Conservation (phyloP, 2,113 vertebrate genomes). For the Periophthalmus modestus region DNA sequence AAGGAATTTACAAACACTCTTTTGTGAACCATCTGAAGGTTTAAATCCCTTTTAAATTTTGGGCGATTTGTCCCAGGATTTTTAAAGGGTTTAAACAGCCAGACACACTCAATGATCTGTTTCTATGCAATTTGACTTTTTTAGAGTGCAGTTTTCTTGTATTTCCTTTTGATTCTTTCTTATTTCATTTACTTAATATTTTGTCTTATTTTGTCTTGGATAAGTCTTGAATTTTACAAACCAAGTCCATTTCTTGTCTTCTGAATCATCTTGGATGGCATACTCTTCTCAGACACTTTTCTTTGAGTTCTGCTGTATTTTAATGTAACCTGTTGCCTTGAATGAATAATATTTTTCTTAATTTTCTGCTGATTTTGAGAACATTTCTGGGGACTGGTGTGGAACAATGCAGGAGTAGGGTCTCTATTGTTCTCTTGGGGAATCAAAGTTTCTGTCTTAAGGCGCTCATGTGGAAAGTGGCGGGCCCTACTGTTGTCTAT, state of each 20-base stretch:
- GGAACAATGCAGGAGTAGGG: not conserved
- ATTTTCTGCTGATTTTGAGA: not conserved
- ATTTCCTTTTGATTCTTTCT: not conserved
- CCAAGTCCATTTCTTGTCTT: not conserved
- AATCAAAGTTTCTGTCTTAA: constrained; percentile 29
- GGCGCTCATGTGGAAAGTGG: constrained; percentile 66
- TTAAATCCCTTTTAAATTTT: not conserved
- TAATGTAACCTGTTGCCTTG: not conserved
- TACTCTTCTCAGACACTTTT: not conserved
- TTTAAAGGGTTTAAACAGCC: not conserved
- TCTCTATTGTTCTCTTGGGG: constrained; percentile 44
- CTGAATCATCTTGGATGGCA: not conserved
- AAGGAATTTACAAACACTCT: not conserved
- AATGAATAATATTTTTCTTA: not conserved
- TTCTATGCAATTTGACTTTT: not conserved
- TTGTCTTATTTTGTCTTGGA: not conserved
- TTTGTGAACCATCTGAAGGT: not conserved
- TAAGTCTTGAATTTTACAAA: not conserved
- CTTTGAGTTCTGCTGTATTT: not conserved
- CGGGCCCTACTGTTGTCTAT: constrained; percentile 26
- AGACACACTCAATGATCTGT: not conserved
- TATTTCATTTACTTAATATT: not conserved
- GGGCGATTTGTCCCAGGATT: not conserved
- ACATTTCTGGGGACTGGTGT: not conserved
- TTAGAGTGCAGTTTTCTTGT: not conserved